Conservation (phyloP, 2,113 vertebrate species). For the Nyctibius bracteatus region DNA sequence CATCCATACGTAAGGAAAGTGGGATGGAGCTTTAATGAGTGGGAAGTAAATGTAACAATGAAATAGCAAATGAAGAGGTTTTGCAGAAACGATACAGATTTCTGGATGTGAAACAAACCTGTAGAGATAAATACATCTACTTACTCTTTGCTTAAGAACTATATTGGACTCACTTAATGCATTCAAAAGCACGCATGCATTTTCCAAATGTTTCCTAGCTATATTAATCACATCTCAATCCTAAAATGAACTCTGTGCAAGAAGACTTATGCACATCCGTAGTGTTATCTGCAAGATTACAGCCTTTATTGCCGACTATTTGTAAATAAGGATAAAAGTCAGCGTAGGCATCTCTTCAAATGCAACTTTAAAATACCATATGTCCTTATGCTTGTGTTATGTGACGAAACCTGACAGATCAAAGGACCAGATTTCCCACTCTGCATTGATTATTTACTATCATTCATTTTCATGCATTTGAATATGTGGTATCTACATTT, state of each 20-base stretch:
- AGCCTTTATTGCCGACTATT: constrained; percentile 63
- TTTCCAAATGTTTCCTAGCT: constrained; percentile 34
- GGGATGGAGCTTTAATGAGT: constrained; percentile 31
- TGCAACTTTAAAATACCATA: constrained; percentile 66
- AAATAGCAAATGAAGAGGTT: constrained; percentile 41
- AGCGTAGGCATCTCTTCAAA: constrained; percentile 61
- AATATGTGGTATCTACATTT: constrained; percentile 66
- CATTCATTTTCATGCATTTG: constrained; percentile 69
- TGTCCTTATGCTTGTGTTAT: constrained; percentile 65
- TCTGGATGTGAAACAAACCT: neutral
- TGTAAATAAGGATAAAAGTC: constrained; percentile 67
- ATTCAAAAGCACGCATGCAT: neutral
- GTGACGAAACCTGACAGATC: constrained; percentile 66
- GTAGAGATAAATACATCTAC: constrained; percentile 22
- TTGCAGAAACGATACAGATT: constrained; percentile 4
- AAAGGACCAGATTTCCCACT: constrained; percentile 69
- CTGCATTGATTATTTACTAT: constrained; percentile 71
- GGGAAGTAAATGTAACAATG: constrained; percentile 38
- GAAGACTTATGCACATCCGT: constrained; percentile 10
- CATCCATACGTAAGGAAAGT: constrained; percentile 27
- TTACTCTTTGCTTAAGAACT: constrained; percentile 9
- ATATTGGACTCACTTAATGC: neutral
- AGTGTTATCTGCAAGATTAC: constrained; percentile 46
- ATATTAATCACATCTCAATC: constrained; percentile 9
- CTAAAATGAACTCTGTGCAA: constrained; percentile 26